phyloP scores from a whole-genome alignment of 2,797 vertebrate genomes.

The Notolabrus celidotus region DNA sequence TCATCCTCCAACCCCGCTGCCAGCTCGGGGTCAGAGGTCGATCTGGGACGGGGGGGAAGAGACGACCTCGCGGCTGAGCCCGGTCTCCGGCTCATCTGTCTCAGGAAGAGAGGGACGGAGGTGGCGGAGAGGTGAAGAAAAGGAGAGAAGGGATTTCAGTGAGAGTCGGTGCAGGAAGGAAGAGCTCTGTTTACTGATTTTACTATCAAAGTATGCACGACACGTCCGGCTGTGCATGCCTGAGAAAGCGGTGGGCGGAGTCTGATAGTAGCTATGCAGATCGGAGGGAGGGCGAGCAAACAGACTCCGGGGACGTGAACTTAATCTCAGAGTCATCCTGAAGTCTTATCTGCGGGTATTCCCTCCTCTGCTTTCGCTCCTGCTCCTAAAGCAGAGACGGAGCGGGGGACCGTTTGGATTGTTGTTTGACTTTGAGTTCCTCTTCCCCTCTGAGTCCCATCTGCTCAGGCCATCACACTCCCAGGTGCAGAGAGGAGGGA shows the following conservation, averaged over 20 bases:
- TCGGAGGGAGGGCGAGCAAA: constrained; percentile 29
- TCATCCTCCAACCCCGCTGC: constrained; percentile 59
- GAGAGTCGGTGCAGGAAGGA: constrained; percentile 68
- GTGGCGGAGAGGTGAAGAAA: no score
- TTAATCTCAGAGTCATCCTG: constrained; percentile 22
- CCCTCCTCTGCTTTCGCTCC: constrained; percentile 53
- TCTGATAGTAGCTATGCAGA: constrained; percentile 59
- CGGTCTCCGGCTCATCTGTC: constrained; percentile 66
- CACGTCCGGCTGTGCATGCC: constrained; percentile 63
- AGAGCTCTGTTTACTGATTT: constrained; percentile 77
- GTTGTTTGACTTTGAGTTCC: constrained; percentile 74
- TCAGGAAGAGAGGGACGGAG: constrained; percentile 33
- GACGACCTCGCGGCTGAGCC: constrained; percentile 35
- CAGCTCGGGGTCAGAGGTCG: constrained; percentile 58
- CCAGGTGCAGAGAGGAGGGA: constrained; percentile 73
- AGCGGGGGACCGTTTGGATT: constrained; percentile 64
- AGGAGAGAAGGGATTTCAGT: no score
- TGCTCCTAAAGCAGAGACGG: constrained; percentile 62
- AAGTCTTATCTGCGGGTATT: constrained; percentile 64
- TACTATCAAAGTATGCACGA: constrained; percentile 68
- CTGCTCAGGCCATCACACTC: constrained; percentile 80
- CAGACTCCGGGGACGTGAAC: constrained; percentile 24
- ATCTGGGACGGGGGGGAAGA: no score
- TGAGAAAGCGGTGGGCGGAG: constrained; percentile 65
- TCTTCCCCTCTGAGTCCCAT: constrained; percentile 76